phyloP scores from a whole-genome alignment of 2,113 vertebrate genomes.

The Pomatostomus ruficeps region DNA sequence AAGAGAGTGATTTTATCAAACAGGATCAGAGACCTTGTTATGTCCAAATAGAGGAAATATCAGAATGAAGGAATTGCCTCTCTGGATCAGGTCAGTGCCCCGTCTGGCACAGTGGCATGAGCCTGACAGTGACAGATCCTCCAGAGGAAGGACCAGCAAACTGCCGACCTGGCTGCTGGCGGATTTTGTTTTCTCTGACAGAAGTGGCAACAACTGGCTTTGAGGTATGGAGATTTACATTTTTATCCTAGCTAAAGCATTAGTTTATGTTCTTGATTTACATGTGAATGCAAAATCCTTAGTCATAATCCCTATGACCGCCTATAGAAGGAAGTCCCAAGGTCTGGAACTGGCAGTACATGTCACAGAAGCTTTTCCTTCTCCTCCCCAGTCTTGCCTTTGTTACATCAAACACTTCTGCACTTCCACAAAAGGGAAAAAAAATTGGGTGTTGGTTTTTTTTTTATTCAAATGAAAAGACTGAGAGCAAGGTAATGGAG shows the following conservation, averaged over 20 bases:
- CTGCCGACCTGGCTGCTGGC: accelerated
- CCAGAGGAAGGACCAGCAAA: neutral
- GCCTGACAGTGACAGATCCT: neutral
- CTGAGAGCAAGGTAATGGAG: neutral
- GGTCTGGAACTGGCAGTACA: accelerated
- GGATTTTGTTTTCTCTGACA: neutral
- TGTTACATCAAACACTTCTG: neutral
- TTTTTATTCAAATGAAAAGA: neutral
- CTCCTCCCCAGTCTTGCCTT: neutral
- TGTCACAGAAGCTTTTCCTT: accelerated
- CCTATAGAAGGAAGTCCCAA: neutral
- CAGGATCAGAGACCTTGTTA: neutral
- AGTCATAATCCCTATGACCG: neutral
- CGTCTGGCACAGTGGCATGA: accelerated
- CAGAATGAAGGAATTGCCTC: neutral
- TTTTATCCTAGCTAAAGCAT: neutral
- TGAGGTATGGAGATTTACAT: neutral
- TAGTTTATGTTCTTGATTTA: neutral
- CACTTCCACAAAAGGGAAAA: neutral
- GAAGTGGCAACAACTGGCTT: neutral
- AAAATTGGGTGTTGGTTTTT: accelerated
- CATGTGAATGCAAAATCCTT: neutral
- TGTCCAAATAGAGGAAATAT: neutral
- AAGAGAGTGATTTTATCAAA: neutral
- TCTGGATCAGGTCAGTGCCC: neutral